Conservation (phyloP, 2,113 vertebrate genomes). For the Oncorhynchus kisutch region DNA sequence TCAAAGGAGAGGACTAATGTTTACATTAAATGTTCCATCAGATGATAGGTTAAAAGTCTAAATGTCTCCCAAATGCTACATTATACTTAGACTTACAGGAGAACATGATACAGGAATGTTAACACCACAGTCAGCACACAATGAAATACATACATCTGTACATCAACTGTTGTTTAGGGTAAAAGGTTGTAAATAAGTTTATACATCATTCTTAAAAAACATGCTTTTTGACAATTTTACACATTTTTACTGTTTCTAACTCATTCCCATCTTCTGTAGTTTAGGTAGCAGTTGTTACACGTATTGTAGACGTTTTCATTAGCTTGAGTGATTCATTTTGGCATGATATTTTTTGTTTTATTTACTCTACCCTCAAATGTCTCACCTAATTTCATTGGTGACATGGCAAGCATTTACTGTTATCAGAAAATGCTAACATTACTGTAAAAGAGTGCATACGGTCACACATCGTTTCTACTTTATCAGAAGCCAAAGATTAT, state of each 20-base stretch:
- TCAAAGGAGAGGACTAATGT: background rate
- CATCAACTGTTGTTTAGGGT: background rate
- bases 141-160: background rate
- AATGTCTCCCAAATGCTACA: background rate
- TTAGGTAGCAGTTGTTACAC: background rate
- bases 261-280: background rate
- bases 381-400: background rate
- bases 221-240: background rate
- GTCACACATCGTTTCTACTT: background rate
- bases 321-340: constrained; percentile 11
- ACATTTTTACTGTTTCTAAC: background rate
- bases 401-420: constrained; percentile 23
- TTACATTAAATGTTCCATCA: background rate
- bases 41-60: background rate
- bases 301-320: background rate
- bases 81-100: background rate
- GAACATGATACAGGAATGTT: background rate
- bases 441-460: background rate
- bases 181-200: background rate
- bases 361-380: background rate
- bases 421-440: background rate
- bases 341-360: constrained; percentile 14
- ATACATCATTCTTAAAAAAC: constrained; percentile 8
- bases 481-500: constrained; percentile 11
- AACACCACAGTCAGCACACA: background rate